Evolutionary conservation across 2,113 vertebrate genomes (phyloP), one percentile per base, ranked within the genome.

Genomic region (Theristicus caerulescens): DNA sequence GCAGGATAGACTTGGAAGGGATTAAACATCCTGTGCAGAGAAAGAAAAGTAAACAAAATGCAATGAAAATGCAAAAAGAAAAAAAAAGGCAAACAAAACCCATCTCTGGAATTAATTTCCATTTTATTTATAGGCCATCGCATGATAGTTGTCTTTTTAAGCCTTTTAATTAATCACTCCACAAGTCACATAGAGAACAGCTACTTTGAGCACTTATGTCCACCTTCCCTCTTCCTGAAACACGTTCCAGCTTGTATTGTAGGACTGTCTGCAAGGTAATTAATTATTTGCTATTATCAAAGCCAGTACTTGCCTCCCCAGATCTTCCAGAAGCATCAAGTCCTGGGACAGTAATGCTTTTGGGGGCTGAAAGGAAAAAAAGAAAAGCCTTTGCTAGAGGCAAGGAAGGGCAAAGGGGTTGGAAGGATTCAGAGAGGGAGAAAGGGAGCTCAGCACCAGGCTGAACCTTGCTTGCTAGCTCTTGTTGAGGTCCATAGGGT

Each of bases 1-100:
- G 22, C 13, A 21, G 70, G 49, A 74, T 0, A 13, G 64, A 81
- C 67, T 72, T 91, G 62, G 46, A 93, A 57, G 29, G 32, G 66
- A 88, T 77, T 66, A 77, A 93, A 91, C 40, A 70, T 42, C 52
- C 38, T 42, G 47, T 36, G 21, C 17, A 44, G 52, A 90, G 38
- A 67, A 88, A 78, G 59, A 84, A 94, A 97, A 77, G 71, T 67
- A 97, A 94, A 91, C 40, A 90, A 84, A 92, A 83, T 20, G 18
- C 57, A 93, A 83, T 61, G 42, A 80, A 93, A 81, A 86, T 36
- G 34, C 34, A 82, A 57, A 78, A 86, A 26, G 24, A 58, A 82
- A 57, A 78, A 62, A 11, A 57, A 78, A 62, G 9, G 16, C 55
- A 86, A 42, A 87, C n/a, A 91, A 74, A 92, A 13, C 4, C 17